Evolutionary conservation across 1,140 invertebrate species (phyloP).

Genomic region (Augochlora pura): DNA sequence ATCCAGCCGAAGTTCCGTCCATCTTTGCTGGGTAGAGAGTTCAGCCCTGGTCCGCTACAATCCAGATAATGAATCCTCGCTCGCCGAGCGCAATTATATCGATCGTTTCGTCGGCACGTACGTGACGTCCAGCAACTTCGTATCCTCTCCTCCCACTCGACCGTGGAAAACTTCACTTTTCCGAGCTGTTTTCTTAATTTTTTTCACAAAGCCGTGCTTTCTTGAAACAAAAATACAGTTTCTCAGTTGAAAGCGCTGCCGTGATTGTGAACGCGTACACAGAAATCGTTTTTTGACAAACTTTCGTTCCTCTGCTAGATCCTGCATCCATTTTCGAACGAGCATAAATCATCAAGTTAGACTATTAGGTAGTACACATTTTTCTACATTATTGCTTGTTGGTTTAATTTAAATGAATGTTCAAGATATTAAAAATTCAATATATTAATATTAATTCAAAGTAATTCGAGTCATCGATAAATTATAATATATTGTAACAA

Average conservation of each 20-base stretch:
- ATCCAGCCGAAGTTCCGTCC: slow-evolving; percentile 25
- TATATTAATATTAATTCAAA: no score
- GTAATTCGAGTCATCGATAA: no score
- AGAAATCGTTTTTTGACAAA: neutral
- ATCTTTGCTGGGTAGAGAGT: slow-evolving; percentile 30
- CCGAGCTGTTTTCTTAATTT: neutral
- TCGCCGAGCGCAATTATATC: slow-evolving; percentile 39
- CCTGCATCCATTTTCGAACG: no score
- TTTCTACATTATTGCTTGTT: no score
- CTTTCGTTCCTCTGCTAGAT: neutral
- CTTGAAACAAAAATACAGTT: slow-evolving; percentile 6
- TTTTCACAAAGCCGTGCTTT: neutral
- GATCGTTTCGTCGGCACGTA: slow-evolving; percentile 47
- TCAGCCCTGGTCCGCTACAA: slow-evolving; percentile 25
- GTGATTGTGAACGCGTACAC: slow-evolving; percentile 18
- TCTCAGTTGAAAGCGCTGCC: neutral
- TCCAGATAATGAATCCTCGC: slow-evolving; percentile 47
- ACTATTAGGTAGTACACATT: no score
- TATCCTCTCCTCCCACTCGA: neutral
- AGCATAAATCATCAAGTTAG: no score
- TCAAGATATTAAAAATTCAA: no score
- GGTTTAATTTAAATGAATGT: no score
- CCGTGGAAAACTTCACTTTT: neutral
- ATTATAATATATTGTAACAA: no score
- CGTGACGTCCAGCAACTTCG: slow-evolving; percentile 45